phyloP scores from a whole-genome alignment of 1,140 invertebrate species.

The Tribolium castaneum region DNA sequence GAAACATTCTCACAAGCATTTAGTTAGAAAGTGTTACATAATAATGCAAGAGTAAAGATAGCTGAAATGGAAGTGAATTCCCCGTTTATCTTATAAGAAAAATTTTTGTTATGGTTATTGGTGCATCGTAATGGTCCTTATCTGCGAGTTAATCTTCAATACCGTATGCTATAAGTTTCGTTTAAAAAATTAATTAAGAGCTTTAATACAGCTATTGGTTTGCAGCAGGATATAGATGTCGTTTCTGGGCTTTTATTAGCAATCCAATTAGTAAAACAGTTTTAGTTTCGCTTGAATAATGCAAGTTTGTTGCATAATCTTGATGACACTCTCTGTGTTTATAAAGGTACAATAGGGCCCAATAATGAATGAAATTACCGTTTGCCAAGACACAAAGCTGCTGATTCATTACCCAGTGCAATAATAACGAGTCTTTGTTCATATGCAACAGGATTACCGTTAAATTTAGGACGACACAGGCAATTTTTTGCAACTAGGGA shows the following conservation, averaged over 20 bases:
- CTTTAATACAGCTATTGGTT: neutral
- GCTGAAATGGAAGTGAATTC: neutral
- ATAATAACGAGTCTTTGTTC: neutral
- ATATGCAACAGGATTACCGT: neutral
- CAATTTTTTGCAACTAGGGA: neutral
- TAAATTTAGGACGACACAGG: neutral
- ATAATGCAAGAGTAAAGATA: neutral
- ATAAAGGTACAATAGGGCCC: neutral
- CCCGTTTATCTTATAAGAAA: no score
- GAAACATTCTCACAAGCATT: slow-evolving; percentile 6
- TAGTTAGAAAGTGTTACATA: neutral
- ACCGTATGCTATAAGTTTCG: neutral
- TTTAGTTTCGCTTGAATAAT: neutral
- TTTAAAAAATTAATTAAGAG: neutral
- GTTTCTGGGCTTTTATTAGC: neutral
- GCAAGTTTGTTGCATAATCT: neutral
- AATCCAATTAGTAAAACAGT: slow-evolving; percentile 11
- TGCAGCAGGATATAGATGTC: slow-evolving; percentile 7
- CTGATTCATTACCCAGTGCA: slow-evolving; percentile 5
- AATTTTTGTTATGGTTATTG: neutral
- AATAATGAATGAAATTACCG: slow-evolving; percentile 16
- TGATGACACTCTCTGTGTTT: neutral
- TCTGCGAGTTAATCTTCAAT: neutral
- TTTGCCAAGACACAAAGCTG: neutral
- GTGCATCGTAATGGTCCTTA: neutral